Conservation (phyloP, 2,888 invertebrate genomes). For the Oscheius onirici region DNA sequence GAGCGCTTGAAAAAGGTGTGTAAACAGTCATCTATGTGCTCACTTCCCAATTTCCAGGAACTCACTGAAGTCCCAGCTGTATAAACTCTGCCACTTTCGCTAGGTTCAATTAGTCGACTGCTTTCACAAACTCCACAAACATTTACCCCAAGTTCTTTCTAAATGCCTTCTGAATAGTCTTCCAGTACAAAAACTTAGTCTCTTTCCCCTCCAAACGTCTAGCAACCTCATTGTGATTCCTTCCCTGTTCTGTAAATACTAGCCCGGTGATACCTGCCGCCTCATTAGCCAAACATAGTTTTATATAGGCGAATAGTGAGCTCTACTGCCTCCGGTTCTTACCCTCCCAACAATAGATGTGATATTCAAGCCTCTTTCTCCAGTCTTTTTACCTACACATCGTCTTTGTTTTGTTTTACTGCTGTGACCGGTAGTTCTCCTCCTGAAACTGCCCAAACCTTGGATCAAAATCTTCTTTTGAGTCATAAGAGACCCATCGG, state of each 20-base stretch:
- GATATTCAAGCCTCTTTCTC: constrained; percentile 32
- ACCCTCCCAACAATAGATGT: constrained; percentile 32
- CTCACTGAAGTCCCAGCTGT: constrained; percentile 15
- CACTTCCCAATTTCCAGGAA: constrained; percentile 12
- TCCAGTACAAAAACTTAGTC: constrained; percentile 32
- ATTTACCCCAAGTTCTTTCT: constrained; percentile 27
- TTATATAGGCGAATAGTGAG: constrained; percentile 16
- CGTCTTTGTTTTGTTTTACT: constrained; percentile 30
- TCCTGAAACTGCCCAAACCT: background rate
- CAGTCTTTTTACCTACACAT: constrained; percentile 29
- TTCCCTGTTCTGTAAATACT: constrained; percentile 22
- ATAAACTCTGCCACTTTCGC: background rate
- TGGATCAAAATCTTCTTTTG: background rate
- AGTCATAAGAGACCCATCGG: constrained; percentile 20
- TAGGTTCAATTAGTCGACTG: constrained; percentile 12
- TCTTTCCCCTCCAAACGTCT: constrained; percentile 12
- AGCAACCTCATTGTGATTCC: constrained; percentile 3
- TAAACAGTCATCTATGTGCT: background rate
- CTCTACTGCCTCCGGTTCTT: background rate
- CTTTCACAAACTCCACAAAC: background rate
- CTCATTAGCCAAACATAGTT: constrained; percentile 5
- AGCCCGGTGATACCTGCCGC: constrained; percentile 27
- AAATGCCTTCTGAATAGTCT: constrained; percentile 27
- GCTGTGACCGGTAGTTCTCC: constrained; percentile 30
- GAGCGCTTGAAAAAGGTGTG: constrained; percentile 42